phyloP scores from a whole-genome alignment of 2,797 vertebrate genomes.

The Acanthornis magna region DNA sequence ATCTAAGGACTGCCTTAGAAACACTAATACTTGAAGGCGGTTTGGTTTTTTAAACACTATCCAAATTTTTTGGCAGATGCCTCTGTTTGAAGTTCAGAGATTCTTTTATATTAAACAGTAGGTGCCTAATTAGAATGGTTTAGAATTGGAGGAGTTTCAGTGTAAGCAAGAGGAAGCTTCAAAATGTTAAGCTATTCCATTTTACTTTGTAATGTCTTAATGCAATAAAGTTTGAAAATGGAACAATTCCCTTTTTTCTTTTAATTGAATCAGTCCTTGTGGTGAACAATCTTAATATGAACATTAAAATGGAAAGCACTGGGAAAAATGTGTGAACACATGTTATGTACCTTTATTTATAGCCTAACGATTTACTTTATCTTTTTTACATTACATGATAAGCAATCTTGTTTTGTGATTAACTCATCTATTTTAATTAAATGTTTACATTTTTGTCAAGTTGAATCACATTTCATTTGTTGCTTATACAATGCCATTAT shows the following conservation, averaged over 20 bases:
- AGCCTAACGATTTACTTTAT: neutral
- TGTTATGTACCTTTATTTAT: neutral
- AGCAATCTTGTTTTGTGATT: slow-evolving; percentile 23
- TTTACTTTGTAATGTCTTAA: neutral
- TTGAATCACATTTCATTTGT: neutral
- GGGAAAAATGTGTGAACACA: neutral
- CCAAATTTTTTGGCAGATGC: neutral
- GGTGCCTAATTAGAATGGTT: neutral
- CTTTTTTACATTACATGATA: neutral
- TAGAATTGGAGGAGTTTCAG: neutral
- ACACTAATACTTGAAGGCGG: neutral
- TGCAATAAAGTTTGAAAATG: neutral
- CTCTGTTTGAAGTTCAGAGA: neutral
- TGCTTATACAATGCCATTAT: neutral
- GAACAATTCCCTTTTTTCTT: neutral
- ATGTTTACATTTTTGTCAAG: slow-evolving; percentile 27
- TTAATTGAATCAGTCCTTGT: neutral
- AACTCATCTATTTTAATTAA: slow-evolving; percentile 21
- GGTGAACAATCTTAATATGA: neutral
- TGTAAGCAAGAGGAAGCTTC: neutral
- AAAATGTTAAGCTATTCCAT: neutral
- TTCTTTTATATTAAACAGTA: neutral
- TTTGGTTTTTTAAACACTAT: neutral
- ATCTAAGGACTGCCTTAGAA: neutral
- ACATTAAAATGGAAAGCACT: neutral